phyloP scores from a whole-genome alignment of 1,140 invertebrate genomes.

The Penaeus japonicus region DNA sequence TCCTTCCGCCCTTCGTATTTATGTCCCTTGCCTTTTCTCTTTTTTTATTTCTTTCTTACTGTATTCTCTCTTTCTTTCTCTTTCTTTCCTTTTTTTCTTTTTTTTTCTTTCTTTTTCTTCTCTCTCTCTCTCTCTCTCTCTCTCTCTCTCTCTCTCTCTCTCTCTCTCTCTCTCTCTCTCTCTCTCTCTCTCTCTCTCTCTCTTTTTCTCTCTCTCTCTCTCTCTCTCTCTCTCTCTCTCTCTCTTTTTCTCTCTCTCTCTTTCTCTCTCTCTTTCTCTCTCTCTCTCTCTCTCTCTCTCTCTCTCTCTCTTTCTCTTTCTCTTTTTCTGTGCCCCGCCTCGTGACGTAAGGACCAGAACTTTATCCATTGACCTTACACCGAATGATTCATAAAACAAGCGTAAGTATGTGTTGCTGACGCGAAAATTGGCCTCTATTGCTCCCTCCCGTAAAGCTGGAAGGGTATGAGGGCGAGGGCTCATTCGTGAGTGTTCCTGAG shows the following conservation, averaged over 20 bases:
- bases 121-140: constrained; percentile 6
- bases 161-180: not conserved
- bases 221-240: not conserved
- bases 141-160: constrained; percentile 23
- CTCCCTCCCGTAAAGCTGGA: too few species aligned
- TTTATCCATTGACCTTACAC: not conserved
- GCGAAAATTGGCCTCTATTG: too few species aligned
- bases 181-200: not conserved
- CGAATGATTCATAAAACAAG: too few species aligned
- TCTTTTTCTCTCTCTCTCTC: not conserved
- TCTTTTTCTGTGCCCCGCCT: not conserved
- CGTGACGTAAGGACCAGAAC: not conserved
- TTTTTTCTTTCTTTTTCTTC: not conserved
- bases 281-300: constrained; percentile 10
- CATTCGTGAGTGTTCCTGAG: not conserved
- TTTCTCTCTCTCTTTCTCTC: not conserved
- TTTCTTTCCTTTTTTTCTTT: not conserved
- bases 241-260: not conserved
- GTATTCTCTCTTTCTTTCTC: not conserved
- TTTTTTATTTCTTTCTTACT: too few species aligned
- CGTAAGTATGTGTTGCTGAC: too few species aligned
- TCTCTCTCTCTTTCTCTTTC: not conserved
- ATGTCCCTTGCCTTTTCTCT: too few species aligned
- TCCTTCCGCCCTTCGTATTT: too few species aligned
- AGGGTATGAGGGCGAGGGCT: not conserved